Base-by-base conservation (phyloP, 2,888 invertebrate genomes). In the Chelonus formosanus region DNA sequence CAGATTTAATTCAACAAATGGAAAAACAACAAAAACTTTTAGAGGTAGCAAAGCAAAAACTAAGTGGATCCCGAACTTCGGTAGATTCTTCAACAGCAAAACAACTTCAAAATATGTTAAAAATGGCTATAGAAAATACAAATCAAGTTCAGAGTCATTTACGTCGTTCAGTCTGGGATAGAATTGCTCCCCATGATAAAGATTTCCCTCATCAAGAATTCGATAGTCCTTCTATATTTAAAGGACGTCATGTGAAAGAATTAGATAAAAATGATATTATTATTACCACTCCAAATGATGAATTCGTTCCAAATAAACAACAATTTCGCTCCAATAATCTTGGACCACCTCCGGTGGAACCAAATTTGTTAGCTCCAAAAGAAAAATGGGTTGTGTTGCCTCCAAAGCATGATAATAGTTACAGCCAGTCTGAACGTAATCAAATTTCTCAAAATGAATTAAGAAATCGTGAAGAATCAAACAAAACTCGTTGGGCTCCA, bases 141-240 rank as follows among this genome's bases (percentile, higher is more conserved):
- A 84, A 78, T 61, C 82, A 81, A 61, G 68, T 83, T 2, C 80
- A 81, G 43, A 82, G 67, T 73, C 83, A 82, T 63, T 65, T 83
- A 60, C 80, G 83, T 0, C 73, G 79, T 36, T 81, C 84, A 2
- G 83, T 83, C n/a, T 83, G 84, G 84, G 82, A 84, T 73, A 77
- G 84, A 43, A 83, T 84, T 31, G 81, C 80, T 6, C 83, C 84
- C 3, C 71, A 76, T 4, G 77, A 75, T 3, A 75, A 69, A 2
- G 62, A 67, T 20, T 45, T 20, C 20, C 20, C 20, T 20, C 20
- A 20, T 20, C 59, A 50, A 6, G 20, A 44, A 5, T 57, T 65
- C 4, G 53, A 65, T 4, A 45, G 45, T 36, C 57, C 4, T 4
- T 6, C 40, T 6, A 6, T 68, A 32, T 67, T 68, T n/a, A 75